Evolutionary conservation across 2,888 invertebrate genomes (phyloP), one percentile per base, ranked within the genome.

Genomic region (Halictus ligatus): DNA sequence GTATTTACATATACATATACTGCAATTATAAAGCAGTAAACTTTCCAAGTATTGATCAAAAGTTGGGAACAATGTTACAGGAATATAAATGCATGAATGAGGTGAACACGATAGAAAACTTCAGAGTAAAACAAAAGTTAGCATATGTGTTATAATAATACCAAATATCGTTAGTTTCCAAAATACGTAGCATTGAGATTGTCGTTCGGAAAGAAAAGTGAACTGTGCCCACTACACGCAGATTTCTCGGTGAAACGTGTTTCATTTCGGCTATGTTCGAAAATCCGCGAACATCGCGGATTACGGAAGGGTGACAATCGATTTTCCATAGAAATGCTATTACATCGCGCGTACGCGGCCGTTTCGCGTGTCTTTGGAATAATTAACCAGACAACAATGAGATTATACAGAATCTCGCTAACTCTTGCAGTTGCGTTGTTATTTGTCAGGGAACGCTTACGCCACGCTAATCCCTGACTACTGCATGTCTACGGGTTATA

Each of bases 361-460:
- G 74, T 77, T 48, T 75, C 79, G n/a, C 77, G 64, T 64, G 77
- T 75, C 81, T 74, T 64, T 54, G 86, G 78, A 29, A 75, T 79
- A 87, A 83, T 83, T 86, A 87, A 78, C 80, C 77, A 54, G 75
- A 75, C 83, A 86, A 83, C 80, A 87, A 87, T 74, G 80, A 80
- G 87, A 87, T 87, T 87, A 87, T 48, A n/a, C 71, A 12, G 67
- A 35, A 67, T 67, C 83, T 75, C 25, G 58, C 54, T 67, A 83
- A 83, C 75, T 80, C 79, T 83, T 60, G 82, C 58, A 74, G 58
- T 77, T 43, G 58, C n/a, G 29, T 69, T 64, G 86, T 78, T 85
- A 73, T 86, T 82, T 86, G 86, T 80, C 74, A 75, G 69, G n/a
- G 64, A 67, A n/a, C 69, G 86, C 64, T 82, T 71, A 74, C 69